A percentile compares a stretch with the other conserved stretches of the same genome.
Evolutionary conservation across 2,888 invertebrate species (phyloP).

Genomic region (Erynnis tages): DNA sequence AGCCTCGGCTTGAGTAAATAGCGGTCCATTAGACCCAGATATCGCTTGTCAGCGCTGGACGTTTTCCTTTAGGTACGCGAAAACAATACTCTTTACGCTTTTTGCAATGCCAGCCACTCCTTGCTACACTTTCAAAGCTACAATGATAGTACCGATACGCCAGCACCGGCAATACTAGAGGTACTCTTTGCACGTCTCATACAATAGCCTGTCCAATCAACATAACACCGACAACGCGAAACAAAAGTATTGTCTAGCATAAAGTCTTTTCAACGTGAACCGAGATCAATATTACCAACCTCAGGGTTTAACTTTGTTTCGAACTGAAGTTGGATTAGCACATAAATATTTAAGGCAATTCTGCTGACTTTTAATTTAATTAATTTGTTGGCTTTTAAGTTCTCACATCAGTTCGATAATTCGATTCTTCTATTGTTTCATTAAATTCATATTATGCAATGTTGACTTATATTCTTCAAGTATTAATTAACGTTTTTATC

Average conservation of each 20-base stretch:
- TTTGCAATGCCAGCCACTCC: constrained; percentile 56
- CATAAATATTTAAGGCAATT: constrained; percentile 18
- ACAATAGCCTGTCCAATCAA: constrained; percentile 44
- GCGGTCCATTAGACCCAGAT: constrained; percentile 61
- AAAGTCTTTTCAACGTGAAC: constrained; percentile 17
- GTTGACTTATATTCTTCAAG: too few relatives aligned
- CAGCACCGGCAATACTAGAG: constrained; percentile 39
- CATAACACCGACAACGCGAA: constrained; percentile 23
- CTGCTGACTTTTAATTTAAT: constrained; percentile 24
- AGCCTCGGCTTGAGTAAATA: constrained; percentile 60
- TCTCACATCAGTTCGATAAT: background rate
- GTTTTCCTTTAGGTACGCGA: constrained; percentile 50
- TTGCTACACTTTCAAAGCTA: constrained; percentile 53
- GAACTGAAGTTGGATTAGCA: constrained; percentile 3
- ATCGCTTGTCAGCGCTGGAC: constrained; percentile 53
- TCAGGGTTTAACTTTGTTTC: constrained; percentile 7
- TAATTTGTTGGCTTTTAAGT: constrained; percentile 4
- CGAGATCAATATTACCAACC: constrained; percentile 8
- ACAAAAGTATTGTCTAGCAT: constrained; percentile 24
- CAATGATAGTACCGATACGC: constrained; percentile 58
- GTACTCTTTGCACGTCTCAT: constrained; percentile 44
- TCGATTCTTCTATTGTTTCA: too few relatives aligned
- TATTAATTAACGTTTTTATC: too few relatives aligned
- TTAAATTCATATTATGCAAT: too few relatives aligned
- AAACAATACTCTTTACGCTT: constrained; percentile 72